Conservation (phyloP, 2,888 invertebrate species). For the Amiota minor region DNA sequence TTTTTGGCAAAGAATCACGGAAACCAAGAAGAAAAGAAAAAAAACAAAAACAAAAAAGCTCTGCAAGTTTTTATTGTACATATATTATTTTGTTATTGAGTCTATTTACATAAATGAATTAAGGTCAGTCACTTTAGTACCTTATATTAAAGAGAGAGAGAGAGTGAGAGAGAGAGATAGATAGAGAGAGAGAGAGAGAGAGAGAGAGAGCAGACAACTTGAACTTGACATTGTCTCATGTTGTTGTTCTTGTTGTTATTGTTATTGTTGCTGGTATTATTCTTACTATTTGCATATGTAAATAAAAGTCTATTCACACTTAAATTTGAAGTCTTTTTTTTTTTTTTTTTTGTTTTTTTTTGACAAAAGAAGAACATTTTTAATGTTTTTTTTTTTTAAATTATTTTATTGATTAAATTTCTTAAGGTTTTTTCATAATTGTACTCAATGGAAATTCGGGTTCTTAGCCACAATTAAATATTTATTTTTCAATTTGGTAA, state of each 20-base stretch:
- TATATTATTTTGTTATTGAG: background rate
- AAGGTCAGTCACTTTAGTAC: background rate
- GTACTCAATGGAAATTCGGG: too few relatives aligned
- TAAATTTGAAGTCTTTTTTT: too few relatives aligned
- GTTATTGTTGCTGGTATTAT: too few relatives aligned
- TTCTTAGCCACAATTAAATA: too few relatives aligned
- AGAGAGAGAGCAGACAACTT: background rate
- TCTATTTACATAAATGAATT: slow-evolving; percentile 2
- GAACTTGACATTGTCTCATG: background rate
- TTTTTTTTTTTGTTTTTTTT: too few relatives aligned
- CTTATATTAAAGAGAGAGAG: background rate
- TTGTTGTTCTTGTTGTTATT: background rate
- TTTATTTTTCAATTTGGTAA: too few relatives aligned
- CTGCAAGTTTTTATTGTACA: background rate
- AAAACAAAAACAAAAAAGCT: background rate
- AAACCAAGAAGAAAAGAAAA: background rate
- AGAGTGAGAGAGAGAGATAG: background rate
- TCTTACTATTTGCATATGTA: too few relatives aligned
- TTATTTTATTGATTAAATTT: too few relatives aligned
- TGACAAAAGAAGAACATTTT: too few relatives aligned
- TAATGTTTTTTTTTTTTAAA: too few relatives aligned
- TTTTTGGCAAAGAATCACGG: background rate
- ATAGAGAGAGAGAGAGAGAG: background rate
- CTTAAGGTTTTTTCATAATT: too few relatives aligned
- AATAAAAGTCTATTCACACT: too few relatives aligned